A percentile compares a stretch with the other conserved stretches of the same genome.
These are phyloP conservation scores for Motacilla tschutschensis DNA, from an alignment of 2,113 vertebrate species.

Conservation along the genomic window DNA sequence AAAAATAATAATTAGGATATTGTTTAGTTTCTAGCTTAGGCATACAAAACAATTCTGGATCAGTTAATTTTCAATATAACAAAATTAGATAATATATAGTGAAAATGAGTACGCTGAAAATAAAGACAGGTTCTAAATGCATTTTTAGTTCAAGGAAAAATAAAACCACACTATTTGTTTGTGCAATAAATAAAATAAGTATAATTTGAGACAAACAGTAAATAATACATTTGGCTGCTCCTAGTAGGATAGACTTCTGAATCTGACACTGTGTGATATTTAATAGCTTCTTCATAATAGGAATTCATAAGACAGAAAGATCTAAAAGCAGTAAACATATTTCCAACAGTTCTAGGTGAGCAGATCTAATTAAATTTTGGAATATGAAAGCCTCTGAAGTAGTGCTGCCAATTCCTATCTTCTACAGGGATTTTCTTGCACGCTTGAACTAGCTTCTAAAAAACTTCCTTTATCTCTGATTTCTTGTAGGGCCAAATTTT, in stretches of 20 bases:
- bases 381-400: conserved; percentile 48
- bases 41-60: not conserved
- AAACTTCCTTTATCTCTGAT: not conserved
- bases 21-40: not conserved
- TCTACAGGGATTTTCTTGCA: not conserved
- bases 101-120: not conserved
- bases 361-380: conserved; percentile 48
- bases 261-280: conserved; percentile 26
- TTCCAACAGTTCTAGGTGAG: conserved; percentile 33
- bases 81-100: not conserved
- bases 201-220: conserved; percentile 25
- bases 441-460: not conserved
- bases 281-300: conserved; percentile 25
- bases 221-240: conserved; percentile 32
- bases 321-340: conserved; percentile 48
- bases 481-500: conserved; percentile 1
- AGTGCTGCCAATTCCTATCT: conserved; percentile 13
- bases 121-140: not conserved
- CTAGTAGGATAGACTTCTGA: not conserved
- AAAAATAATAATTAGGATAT: not conserved
- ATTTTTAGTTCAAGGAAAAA: not conserved
- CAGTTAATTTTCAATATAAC: conserved; percentile 2
- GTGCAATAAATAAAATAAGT: conserved; percentile 1
- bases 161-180: not conserved
- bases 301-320: conserved; percentile 22